Percentiles rank a stretch among this genome's conserved stretches.
Conservation (phyloP, 2,797 vertebrate genomes). For the Malurus leucopterus region DNA sequence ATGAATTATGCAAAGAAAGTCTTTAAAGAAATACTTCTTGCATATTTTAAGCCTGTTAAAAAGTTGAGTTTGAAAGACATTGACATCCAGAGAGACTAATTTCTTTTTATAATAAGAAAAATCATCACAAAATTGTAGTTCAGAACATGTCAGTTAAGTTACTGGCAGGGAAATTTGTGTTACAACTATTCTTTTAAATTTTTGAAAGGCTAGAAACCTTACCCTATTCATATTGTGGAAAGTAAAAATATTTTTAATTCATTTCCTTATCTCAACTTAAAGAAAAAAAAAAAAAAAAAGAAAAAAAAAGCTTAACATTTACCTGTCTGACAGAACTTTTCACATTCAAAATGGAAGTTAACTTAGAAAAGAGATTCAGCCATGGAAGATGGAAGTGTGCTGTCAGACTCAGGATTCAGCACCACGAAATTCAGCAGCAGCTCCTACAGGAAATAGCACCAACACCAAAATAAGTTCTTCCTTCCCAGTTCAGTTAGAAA, state of each 20-base stretch:
- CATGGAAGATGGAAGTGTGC: not conserved
- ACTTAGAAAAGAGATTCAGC: not conserved
- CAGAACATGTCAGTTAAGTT: constrained; percentile 19
- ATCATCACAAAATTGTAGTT: constrained; percentile 6
- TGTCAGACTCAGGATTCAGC: not conserved
- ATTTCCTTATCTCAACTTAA: not conserved
- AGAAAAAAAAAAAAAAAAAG: not conserved
- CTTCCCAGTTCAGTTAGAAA: not conserved
- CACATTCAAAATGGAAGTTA: not conserved
- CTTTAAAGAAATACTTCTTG: constrained; percentile 45
- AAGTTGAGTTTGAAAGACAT: constrained; percentile 51
- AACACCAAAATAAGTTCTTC: not conserved
- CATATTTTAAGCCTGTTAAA: constrained; percentile 52
- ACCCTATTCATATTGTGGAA: not conserved
- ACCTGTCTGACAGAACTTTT: not conserved
- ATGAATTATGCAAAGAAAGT: constrained; percentile 44
- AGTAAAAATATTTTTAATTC: not conserved
- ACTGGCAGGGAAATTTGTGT: constrained; percentile 9
- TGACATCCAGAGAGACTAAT: constrained; percentile 29
- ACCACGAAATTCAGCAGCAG: not conserved
- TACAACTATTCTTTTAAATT: not conserved
- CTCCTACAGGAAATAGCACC: not conserved
- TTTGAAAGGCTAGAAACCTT: not conserved
- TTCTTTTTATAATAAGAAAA: constrained; percentile 45
- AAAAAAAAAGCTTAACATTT: not conserved